Conservation (phyloP, 2,888 invertebrate species). For the Andrena chrysosceles region DNA sequence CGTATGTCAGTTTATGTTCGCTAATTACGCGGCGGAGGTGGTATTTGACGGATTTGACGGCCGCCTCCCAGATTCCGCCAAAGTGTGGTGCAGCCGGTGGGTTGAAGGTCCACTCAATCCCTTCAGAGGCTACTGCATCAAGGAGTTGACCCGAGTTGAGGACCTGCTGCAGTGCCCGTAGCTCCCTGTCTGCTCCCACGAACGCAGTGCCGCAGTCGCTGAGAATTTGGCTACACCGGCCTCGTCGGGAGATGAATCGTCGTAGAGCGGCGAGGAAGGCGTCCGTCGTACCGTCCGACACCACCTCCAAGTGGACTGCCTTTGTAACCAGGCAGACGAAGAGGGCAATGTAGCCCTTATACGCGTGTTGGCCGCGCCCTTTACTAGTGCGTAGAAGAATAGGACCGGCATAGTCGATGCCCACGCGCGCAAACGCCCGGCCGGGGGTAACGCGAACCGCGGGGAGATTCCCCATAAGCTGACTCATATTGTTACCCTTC, state of each 20-base stretch:
- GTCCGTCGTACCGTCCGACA: not conserved
- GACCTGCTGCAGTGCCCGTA: too few species aligned
- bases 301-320: not conserved
- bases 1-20: too few species aligned
- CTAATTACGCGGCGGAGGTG: too few species aligned
- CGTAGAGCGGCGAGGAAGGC: not conserved
- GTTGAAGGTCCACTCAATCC: not conserved
- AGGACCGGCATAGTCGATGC: not conserved
- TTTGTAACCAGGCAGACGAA: not conserved
- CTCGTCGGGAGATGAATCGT: not conserved
- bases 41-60: slow-evolving; percentile 5
- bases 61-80: slow-evolving; percentile 16
- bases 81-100: not conserved
- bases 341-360: not conserved
- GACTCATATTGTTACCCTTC: not conserved
- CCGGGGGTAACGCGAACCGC: not conserved
- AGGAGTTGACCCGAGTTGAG: rapidly evolving
- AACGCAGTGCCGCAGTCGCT: not conserved
- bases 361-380: not conserved
- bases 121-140: rapidly evolving
- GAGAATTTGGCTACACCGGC: not conserved
- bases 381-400: rapidly evolving
- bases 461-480: not conserved
- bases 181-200: too few species aligned
- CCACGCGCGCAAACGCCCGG: not conserved